Conservation (phyloP, 2,113 vertebrate genomes). For the Bubo blakistoni region DNA sequence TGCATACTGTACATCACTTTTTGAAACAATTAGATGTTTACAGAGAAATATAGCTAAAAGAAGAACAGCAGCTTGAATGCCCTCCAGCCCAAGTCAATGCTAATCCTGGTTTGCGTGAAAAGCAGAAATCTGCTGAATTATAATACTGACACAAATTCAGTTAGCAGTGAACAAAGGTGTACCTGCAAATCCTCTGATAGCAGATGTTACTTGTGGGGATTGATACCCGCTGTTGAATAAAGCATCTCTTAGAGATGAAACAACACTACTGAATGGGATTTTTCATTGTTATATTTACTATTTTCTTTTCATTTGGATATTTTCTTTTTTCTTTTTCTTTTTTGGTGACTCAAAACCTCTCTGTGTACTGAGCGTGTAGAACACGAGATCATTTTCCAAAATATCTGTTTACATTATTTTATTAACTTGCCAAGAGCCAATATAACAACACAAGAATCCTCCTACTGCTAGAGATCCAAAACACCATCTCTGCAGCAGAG, state of each 20-base stretch:
- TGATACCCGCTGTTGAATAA: slow-evolving; percentile 37
- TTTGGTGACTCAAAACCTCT: neutral
- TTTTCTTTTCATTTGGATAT: neutral
- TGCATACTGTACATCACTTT: slow-evolving; percentile 75
- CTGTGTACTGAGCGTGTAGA: neutral
- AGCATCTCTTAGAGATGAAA: slow-evolving; percentile 42
- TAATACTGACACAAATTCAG: slow-evolving; percentile 50
- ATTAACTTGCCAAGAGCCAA: slow-evolving; percentile 8
- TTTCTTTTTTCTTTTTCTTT: neutral
- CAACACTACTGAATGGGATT: neutral
- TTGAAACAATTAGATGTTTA: slow-evolving; percentile 78
- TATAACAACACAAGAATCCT: neutral
- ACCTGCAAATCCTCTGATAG: slow-evolving; percentile 57
- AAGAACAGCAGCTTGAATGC: slow-evolving; percentile 76
- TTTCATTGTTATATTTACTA: neutral
- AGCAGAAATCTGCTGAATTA: slow-evolving; percentile 70
- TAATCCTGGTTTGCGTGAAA: slow-evolving; percentile 69
- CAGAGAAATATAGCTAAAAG: slow-evolving; percentile 76
- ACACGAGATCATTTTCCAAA: neutral
- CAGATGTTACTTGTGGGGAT: slow-evolving; percentile 52
- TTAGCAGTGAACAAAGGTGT: slow-evolving; percentile 63
- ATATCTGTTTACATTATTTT: neutral
- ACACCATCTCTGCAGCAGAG: neutral
- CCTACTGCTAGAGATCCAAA: neutral
- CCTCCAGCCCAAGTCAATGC: slow-evolving; percentile 67